Percentiles rank a stretch among this genome's conserved stretches.
Evolutionary conservation across 1,140 invertebrate species (phyloP).

Genomic region (Brachionus paranguensis): DNA sequence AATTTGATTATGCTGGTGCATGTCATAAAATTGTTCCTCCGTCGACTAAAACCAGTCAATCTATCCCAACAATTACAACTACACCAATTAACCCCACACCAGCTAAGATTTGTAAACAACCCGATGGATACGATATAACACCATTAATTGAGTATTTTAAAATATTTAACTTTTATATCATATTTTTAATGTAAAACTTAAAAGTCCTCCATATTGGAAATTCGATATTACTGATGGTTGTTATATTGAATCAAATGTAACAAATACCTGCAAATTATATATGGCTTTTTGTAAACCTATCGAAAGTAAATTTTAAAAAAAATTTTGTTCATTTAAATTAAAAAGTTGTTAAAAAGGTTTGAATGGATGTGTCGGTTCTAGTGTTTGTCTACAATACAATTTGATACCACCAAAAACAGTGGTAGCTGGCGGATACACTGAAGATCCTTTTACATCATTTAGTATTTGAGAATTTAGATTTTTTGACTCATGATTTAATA

Average conservation of each 20-base stretch:
- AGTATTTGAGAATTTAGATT: not conserved
- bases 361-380: not conserved
- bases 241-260: not conserved
- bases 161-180: not conserved
- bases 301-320: not conserved
- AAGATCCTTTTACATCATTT: conserved; percentile 23
- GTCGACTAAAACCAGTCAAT: not conserved
- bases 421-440: conserved; percentile 1
- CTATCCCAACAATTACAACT: not conserved
- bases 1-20: conserved; percentile 36
- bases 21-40: conserved; percentile 27
- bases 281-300: conserved; percentile 32
- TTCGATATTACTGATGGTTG: not conserved
- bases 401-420: not conserved
- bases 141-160: not conserved
- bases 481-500: not conserved
- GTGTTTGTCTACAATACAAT: not conserved
- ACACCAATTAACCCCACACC: conserved; percentile 10
- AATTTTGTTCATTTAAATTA: not conserved
- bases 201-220: conserved; percentile 4
- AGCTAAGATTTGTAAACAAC: conserved; percentile 25
- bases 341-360: not conserved
- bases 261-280: not conserved
- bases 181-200: not conserved
- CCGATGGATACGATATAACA: conserved; percentile 5